Base-by-base conservation (phyloP, 2,888 invertebrate genomes). In the Conus canariensis region DNA sequence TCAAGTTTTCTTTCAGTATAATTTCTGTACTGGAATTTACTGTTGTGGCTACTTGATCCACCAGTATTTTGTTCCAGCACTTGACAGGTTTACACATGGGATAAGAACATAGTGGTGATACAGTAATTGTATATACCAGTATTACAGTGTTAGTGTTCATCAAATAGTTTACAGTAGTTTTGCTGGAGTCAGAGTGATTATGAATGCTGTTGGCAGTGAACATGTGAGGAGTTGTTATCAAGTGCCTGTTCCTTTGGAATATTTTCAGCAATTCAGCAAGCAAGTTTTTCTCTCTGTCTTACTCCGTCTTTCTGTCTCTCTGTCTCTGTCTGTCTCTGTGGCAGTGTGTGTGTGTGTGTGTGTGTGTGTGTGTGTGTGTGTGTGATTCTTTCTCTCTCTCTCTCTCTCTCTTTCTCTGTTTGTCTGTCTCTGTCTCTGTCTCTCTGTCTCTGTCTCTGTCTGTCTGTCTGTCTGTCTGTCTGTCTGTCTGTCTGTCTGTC, bases 211-310 rank as follows among this genome's bases (percentile, higher is more conserved):
- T 83, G 9, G 30, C 14, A 87, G 64, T 74, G 87, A 74, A 87
- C 22, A 25, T 22, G 87, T n/a, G 74, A 14, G 58, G 19, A 89
- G 85, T 85, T 64, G 45, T 22, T 85, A 89, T 85, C 58, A 89
- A 85, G 85, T 85, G 25, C 89, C 89, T 58, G 59, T 89, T 9
- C 89, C 89, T 58, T 58, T 89, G 85, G 85, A 89, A 30, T 89
- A 89, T 85, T 89, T 89, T 70, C 89, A 85, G 10, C 89, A 89
- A 45, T 83, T 77, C 59, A 88, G 45, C 85, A 60, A 64, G 85
- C 64, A 60, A 60, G 85, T 85, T 85, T 85, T 19, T 12, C 59
- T 85, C 58, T 22, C 16, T 58, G 4, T 8, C 19, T 58, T 45
- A 16, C 67, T 22, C 45, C 14, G 6, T 45, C 25, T 86, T 30